Evolutionary conservation across 1,140 invertebrate species (phyloP), one percentile per base, ranked within the genome.

Genomic region (Lepidurus couesii): DNA sequence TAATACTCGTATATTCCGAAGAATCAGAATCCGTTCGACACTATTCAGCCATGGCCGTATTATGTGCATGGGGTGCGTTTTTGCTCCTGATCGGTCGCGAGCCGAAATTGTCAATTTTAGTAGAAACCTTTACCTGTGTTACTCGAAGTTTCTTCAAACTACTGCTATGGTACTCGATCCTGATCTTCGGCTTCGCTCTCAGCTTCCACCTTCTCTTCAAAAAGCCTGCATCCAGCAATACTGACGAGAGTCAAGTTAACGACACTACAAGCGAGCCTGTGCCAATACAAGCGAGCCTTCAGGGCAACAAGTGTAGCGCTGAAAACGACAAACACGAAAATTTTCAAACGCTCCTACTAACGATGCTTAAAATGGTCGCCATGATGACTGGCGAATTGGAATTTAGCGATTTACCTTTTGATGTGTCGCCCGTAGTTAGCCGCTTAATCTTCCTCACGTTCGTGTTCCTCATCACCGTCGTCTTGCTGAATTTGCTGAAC

Each of bases 321-420:
- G 21, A 45, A 45, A 26, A 42, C 42, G 13, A 47, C 34, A 84
- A 85, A 9, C 85, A 89, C 7, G 75, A 73, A 21, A 90, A 89
- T 77, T 92, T 93, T 79, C 84, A 84, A 1, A 86, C 89, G 84
- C 89, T 90, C 4, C 89, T 88, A 8, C 84, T 87, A 26, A 90
- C 92, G 0, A 82, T 93, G 7, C 92, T 93, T 80, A 93, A 93
- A 85, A 93, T 92, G 0, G 89, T 93, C 24, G 90, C 93, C 1
- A 94, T 94, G 92, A 86, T 94, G 34, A 93, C 92, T 0, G 93
- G 93, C 9, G 92, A 94, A 84, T 92, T 93, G 81, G 92, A 94
- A 80, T 91, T 91, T 0, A 86, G 88, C 7, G 89, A 89, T n/a
- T 90, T 94, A n/a, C 90, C 92, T 43, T 93, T 94, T 81, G 84